Evolutionary conservation across 2,797 vertebrate genomes (phyloP), one percentile per base, ranked within the genome.

Genomic region (Falco rusticolus): DNA sequence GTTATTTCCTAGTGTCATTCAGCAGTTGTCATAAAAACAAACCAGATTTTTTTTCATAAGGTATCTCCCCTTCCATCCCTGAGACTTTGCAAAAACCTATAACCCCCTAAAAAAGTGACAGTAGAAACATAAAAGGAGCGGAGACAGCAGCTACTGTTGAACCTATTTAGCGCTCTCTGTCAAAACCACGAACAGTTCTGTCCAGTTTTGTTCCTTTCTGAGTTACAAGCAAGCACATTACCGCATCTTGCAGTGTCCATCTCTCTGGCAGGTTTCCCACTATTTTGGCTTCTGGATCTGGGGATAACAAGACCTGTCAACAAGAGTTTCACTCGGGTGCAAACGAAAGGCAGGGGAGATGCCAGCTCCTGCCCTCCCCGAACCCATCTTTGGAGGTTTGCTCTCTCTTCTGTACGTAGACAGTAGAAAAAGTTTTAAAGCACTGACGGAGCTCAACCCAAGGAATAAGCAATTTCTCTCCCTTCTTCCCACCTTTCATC

Each of bases 381-480:
- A 65, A 83, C 16, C 47, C 37, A 11, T 51, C n/a, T 15, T 54
- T 37, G 20, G 29, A 71, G 33, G 6, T 77, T 65, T 80, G 17
- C 26, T 39, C 34, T 70, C 68, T 87, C 51, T 57, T 82, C 54
- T 74, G 29, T n/a, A 21, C 31, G 54, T n/a, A 45, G n/a, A 51
- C 5, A 66, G 41, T 5, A 37, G 10, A 61, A 21, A 11, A 20
- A n/a, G 8, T 45, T 92, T 64, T 61, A 86, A 48, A 47, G 45
- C 18, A 57, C 5, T 1, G 7, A 3, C 5, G 2, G 68, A 53
- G 14, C 28, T 68, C 5, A 1, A 54, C 28, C n/a, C 9, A 34
- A 48, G 13, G 80, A 71, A 76, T 43, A 37, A 70, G 19, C 2
- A 3, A 26, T 69, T 90, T 65, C 5, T 85, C 20, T n/a, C 12